Evolutionary conservation across 2,888 invertebrate genomes (phyloP), one percentile per base, ranked within the genome.

Genomic region (Dasypolia templi): DNA sequence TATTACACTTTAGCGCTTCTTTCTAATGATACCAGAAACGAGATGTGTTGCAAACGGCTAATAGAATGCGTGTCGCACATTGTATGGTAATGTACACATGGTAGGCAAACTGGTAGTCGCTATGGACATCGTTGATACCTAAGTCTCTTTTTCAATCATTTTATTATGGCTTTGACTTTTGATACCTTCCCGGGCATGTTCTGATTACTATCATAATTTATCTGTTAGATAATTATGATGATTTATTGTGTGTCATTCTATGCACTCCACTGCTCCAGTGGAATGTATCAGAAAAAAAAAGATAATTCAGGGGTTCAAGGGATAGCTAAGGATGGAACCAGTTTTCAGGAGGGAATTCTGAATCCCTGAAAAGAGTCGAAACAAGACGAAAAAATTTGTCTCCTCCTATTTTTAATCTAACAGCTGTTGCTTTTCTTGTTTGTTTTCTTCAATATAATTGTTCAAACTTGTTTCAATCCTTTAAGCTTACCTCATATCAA

Each of bases 21-120:
- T 74, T 81, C 11, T 83, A 81, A 83, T 83, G 81, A 78, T 42
- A 83, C 81, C 78, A 78, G 81, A 81, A 78, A 69, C 58, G 42
- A 71, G 69, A 61, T 71, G 56, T 82, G 61, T 74, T 78, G 77
- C 29, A 77, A 75, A 71, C 35, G 29, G 42, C 11, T 56, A 55
- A 59, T 67, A 64, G 9, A 17, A 61, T 35, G 64, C 51, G 22
- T 62, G 61, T 55, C 68, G 44, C 19, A 32, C 44, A 51, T 74
- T 72, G 58, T 78, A 66, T 66, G 53, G 26, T 58, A 76, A 76
- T 72, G n/a, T 76, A 65, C 66, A 76, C 65, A 76, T 68, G 29
- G 11, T 55, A 26, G 29, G 22, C 14, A n/a, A 44, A n/a, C 26
- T n/a, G 5, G 0, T 46, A 6, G 53, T 67, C 63, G 55, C 35